A percentile compares a stretch with the other conserved stretches of the same genome.
Evolutionary conservation across 2,888 invertebrate genomes (phyloP).

Genomic region (Agapostemon virescens): DNA sequence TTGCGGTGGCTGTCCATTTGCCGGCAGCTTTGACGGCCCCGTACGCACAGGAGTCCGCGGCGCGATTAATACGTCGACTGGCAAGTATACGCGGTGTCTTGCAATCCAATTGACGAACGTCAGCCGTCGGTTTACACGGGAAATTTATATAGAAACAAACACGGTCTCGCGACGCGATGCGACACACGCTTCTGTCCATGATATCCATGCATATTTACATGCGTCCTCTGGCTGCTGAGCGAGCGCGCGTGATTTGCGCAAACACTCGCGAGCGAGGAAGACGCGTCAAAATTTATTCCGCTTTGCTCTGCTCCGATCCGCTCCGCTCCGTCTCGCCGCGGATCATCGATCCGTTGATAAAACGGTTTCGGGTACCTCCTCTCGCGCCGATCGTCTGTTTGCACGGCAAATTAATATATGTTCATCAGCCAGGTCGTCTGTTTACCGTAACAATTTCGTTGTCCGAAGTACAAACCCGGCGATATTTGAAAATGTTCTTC

Average conservation of each 20-base stretch:
- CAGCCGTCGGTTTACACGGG: slow-evolving; percentile 54
- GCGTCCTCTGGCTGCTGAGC: slow-evolving; percentile 37
- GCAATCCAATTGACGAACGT: slow-evolving; percentile 62
- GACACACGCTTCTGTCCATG: slow-evolving; percentile 44
- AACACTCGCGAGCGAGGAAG: slow-evolving; percentile 47
- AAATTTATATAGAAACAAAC: slow-evolving; percentile 58
- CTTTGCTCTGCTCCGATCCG: not conserved
- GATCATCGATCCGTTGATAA: slow-evolving; percentile 44
- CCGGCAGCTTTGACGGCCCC: not conserved
- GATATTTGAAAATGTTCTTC: slow-evolving; percentile 11
- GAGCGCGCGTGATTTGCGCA: slow-evolving; percentile 60
- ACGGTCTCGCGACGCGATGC: slow-evolving; percentile 29
- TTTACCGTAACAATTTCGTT: slow-evolving; percentile 43
- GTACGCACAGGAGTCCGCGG: slow-evolving; percentile 10
- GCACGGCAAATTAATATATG: slow-evolving; percentile 51
- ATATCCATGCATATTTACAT: slow-evolving; percentile 65
- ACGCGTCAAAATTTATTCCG: slow-evolving; percentile 59
- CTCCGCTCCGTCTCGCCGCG: slow-evolving; percentile 7
- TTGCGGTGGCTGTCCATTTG: slow-evolving; percentile 33
- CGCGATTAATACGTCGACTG: slow-evolving; percentile 60
- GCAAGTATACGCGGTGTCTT: slow-evolving; percentile 60
- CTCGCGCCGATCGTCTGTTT: slow-evolving; percentile 42
- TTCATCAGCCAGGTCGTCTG: slow-evolving; percentile 41
- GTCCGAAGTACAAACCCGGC: not conserved
- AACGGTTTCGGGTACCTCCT: slow-evolving; percentile 30